Evolutionary conservation across 2,888 invertebrate species (phyloP).

Genomic region (Lydus trimaculatus): DNA sequence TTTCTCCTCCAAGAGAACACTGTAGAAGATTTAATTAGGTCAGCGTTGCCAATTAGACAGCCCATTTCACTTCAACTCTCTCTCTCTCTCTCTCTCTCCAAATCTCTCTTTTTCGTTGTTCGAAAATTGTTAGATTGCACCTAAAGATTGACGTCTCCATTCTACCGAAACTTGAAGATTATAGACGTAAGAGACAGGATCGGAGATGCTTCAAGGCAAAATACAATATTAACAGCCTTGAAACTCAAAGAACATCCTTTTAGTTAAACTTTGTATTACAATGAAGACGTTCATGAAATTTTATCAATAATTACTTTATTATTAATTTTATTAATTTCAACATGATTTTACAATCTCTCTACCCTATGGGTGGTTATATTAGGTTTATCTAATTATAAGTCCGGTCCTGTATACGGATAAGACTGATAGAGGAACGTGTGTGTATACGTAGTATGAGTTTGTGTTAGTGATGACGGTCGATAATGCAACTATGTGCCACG

Average conservation of each 20-base stretch:
- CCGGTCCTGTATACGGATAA: background rate
- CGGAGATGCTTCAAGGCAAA: background rate
- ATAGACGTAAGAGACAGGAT: background rate
- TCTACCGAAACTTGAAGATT: conserved; percentile 7
- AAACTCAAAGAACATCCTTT: too few species aligned
- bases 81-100: conserved; percentile 26
- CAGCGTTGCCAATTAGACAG: conserved; percentile 45
- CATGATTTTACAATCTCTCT: too few species aligned
- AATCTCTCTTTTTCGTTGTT: background rate
- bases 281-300: too few species aligned
- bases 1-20: conserved; percentile 17
- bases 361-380: too few species aligned
- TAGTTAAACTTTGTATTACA: too few species aligned
- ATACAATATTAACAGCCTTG: too few species aligned
- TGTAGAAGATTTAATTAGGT: conserved; percentile 44
- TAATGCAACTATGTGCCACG: conserved; percentile 27
- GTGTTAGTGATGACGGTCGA: conserved; percentile 14
- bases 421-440: background rate
- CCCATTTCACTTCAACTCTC: conserved; percentile 41
- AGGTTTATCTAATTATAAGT: too few species aligned
- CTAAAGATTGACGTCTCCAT: conserved; percentile 28
- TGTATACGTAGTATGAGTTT: too few species aligned
- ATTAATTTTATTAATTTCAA: too few species aligned
- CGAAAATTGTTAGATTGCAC: conserved; percentile 36
- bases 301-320: too few species aligned